A percentile compares a stretch with the other conserved stretches of the same genome.
These are phyloP conservation scores for Leptodirus hochenwartii DNA, from an alignment of 2,888 invertebrate species.

Conservation along the genomic window DNA sequence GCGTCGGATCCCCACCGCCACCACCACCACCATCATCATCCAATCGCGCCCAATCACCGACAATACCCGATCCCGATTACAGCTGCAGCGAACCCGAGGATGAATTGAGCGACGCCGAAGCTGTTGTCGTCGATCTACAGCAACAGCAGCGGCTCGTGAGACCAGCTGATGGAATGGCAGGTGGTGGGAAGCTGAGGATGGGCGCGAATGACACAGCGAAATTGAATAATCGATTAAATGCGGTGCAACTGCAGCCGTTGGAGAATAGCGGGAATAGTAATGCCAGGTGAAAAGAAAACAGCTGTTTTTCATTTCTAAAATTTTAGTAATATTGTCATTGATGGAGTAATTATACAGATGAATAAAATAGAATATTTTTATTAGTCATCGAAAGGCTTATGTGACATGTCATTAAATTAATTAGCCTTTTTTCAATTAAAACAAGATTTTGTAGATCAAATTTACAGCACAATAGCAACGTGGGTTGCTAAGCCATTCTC, in stretches of 20 bases:
- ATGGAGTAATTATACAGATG: too few species aligned
- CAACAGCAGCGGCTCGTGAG: neutral
- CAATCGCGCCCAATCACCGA: constrained; percentile 35
- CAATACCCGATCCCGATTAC: constrained; percentile 86
- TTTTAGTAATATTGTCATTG: too few species aligned
- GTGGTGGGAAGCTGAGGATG: neutral
- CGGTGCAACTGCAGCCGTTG: constrained; percentile 28
- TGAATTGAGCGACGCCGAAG: constrained; percentile 27
- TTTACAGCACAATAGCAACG: too few species aligned
- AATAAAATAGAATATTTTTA: too few species aligned
- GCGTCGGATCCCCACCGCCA: constrained; percentile 7
- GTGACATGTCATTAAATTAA: too few species aligned
- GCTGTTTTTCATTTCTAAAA: too few species aligned
- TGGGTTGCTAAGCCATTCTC: too few species aligned
- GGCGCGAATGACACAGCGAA: constrained; percentile 30
- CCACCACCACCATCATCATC: constrained; percentile 67
- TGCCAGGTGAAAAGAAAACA: constrained; percentile 33
- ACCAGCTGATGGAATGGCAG: constrained; percentile 11
- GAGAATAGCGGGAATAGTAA: constrained; percentile 64
- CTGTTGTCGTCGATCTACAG: too few species aligned
- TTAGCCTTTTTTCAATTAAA: too few species aligned
- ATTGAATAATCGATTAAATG: constrained; percentile 25
- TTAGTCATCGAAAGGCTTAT: too few species aligned
- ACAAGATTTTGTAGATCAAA: too few species aligned
- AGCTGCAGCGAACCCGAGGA: constrained; percentile 75